Evolutionary conservation across 2,797 vertebrate species (phyloP).

Genomic region (Gambelia wislizenii): DNA sequence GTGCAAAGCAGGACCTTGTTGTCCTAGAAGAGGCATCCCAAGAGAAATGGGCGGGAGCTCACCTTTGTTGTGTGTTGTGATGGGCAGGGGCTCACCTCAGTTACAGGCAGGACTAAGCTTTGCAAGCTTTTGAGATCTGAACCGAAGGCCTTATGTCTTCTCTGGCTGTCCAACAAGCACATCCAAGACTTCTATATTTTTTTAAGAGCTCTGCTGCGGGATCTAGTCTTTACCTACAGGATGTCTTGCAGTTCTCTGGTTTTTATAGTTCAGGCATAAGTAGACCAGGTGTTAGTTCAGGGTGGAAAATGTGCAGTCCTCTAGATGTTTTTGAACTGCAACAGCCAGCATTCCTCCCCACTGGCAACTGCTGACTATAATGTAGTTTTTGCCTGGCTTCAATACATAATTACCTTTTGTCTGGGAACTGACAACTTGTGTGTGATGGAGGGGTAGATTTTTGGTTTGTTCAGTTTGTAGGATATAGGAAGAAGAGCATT

Average conservation of each 20-base stretch:
- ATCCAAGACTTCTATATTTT: background rate
- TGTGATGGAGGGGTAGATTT: too few relatives aligned
- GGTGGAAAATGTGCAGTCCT: too few relatives aligned
- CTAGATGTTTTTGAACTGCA: too few relatives aligned
- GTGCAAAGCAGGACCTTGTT: background rate
- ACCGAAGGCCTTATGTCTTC: background rate
- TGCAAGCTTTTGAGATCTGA: background rate
- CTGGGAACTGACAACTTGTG: background rate
- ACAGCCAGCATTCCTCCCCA: too few relatives aligned
- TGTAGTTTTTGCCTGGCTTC: background rate
- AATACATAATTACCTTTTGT: background rate
- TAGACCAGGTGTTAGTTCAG: background rate
- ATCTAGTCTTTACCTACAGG: background rate
- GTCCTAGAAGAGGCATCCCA: background rate
- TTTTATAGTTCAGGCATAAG: background rate
- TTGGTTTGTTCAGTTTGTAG: background rate
- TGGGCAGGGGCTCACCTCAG: background rate
- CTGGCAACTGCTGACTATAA: too few relatives aligned
- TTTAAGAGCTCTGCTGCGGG: background rate
- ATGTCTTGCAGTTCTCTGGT: background rate
- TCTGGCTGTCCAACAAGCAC: background rate
- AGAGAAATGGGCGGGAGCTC: background rate
- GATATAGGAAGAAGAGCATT: background rate
- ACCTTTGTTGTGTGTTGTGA: background rate
- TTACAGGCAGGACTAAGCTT: background rate